These are phyloP conservation scores for Euproctis similis DNA, from an alignment of 2,888 invertebrate genomes.

Conservation along the genomic window DNA sequence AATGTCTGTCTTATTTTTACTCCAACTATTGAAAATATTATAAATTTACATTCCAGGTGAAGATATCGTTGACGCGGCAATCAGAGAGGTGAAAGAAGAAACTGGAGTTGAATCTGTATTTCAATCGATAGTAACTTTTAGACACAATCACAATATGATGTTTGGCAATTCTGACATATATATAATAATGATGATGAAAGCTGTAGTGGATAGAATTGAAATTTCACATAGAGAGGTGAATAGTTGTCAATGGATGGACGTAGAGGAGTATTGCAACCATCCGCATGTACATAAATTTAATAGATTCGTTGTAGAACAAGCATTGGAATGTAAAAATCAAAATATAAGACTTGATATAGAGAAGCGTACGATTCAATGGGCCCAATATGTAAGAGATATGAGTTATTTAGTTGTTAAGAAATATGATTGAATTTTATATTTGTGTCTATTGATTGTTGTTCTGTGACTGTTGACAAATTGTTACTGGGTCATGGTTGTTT, in stretches of 20 bases:
- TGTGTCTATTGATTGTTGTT: no score
- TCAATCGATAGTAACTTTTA: slow-evolving; percentile 82
- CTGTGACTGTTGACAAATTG: no score
- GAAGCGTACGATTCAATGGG: slow-evolving; percentile 62
- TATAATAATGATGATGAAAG: slow-evolving; percentile 83
- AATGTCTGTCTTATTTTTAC: no score
- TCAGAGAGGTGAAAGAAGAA: slow-evolving; percentile 93
- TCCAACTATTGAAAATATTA: no score
- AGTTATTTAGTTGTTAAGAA: slow-evolving; percentile 44
- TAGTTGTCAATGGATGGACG: slow-evolving; percentile 87
- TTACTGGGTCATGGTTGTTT: no score
- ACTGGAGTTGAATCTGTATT: slow-evolving; percentile 87
- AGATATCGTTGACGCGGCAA: slow-evolving; percentile 85
- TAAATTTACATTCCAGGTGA: slow-evolving; percentile 84
- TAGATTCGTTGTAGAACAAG: slow-evolving; percentile 78
- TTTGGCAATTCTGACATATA: slow-evolving; percentile 93
- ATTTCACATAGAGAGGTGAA: slow-evolving; percentile 85
- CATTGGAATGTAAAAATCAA: slow-evolving; percentile 77
- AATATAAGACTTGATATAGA: slow-evolving; percentile 77
- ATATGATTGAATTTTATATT: slow-evolving; percentile 7
- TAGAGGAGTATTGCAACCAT: slow-evolving; percentile 81
- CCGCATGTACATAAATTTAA: slow-evolving; percentile 84
- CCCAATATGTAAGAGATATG: slow-evolving; percentile 46
- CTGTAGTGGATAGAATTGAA: slow-evolving; percentile 77
- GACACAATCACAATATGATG: slow-evolving; percentile 85